These are phyloP conservation scores for human (Homo sapiens) DNA, from an alignment of 2,113 vertebrate genomes.

Conservation along the genomic window DNA sequence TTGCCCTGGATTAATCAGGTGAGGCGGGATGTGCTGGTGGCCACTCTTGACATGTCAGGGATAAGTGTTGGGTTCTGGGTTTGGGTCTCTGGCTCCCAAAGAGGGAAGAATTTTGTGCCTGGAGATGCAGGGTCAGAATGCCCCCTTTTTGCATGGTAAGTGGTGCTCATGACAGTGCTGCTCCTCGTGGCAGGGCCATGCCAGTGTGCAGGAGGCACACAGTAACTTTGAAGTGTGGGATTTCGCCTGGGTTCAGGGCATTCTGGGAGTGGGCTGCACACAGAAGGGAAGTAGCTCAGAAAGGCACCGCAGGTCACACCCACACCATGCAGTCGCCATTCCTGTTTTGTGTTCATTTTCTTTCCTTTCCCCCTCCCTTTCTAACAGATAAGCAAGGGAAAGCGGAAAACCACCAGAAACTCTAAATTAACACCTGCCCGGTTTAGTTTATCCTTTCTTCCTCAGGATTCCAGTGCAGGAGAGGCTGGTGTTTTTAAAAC, in stretches of 20 bases:
- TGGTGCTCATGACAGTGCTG: rapidly evolving
- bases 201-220: rapidly evolving
- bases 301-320: rapidly evolving
- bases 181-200: neutral
- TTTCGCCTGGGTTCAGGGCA: neutral
- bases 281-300: neutral
- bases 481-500: conserved; percentile 25
- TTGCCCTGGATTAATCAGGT: neutral
- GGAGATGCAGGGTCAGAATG: neutral
- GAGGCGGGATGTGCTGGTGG: neutral
- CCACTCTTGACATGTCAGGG: neutral
- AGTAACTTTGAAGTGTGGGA: neutral
- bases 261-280: rapidly evolving
- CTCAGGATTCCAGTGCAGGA: neutral
- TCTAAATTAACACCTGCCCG: neutral
- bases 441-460: neutral
- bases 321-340: rapidly evolving
- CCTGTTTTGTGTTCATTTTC: neutral
- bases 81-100: neutral
- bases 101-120: neutral
- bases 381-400: neutral
- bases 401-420: neutral
- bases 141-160: neutral
- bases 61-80: neutral
- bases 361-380: neutral